Evolutionary conservation across 2,113 vertebrate genomes (phyloP).

Genomic region (Pygoscelis antarcticus): DNA sequence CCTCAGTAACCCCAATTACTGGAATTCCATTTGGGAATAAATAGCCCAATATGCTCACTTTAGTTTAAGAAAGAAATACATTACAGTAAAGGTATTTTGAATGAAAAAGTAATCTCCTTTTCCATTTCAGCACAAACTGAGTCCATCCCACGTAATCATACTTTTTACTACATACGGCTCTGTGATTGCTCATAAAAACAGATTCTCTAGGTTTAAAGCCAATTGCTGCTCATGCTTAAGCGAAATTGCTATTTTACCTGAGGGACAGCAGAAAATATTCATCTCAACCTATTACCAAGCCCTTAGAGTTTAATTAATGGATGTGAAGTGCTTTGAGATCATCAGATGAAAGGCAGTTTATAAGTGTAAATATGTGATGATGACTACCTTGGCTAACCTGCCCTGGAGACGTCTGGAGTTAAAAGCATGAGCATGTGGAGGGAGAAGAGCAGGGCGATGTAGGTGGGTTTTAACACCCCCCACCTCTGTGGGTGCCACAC

Average conservation of each 20-base stretch:
- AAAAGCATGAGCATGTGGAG: background rate
- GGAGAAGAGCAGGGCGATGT: background rate
- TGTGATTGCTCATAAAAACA: background rate
- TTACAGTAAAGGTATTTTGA: background rate
- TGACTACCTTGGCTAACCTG: background rate
- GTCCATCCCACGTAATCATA: background rate
- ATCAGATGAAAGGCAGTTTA: background rate
- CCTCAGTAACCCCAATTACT: background rate
- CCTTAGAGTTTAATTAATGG: constrained; percentile 15
- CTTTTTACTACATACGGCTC: background rate
- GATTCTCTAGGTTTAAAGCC: background rate
- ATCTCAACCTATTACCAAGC: background rate
- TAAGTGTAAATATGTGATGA: background rate
- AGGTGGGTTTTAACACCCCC: background rate
- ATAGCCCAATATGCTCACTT: background rate
- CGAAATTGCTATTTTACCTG: background rate
- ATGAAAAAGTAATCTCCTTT: constrained; percentile 11
- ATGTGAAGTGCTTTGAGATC: background rate
- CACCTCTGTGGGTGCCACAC: background rate
- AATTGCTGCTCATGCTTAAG: background rate
- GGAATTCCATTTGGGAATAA: constrained; percentile 2
- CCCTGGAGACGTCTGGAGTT: background rate
- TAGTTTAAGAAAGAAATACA: background rate
- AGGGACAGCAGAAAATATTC: background rate
- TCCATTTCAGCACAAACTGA: background rate